Conservation (phyloP, 2,797 vertebrate species). For the Tokudaia muenninki region DNA sequence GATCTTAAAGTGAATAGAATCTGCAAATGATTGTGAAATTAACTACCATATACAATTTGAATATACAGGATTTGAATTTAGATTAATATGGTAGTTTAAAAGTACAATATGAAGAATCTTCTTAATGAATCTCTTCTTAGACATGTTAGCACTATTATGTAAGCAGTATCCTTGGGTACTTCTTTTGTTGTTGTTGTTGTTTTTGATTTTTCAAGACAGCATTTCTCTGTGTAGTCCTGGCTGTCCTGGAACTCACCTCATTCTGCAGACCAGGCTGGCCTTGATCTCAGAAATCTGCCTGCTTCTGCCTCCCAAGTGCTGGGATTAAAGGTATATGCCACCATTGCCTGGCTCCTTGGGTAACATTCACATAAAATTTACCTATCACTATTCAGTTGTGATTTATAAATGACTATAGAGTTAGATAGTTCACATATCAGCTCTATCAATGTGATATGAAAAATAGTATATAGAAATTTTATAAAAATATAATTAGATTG, state of each 20-base stretch:
- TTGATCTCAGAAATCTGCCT: no score
- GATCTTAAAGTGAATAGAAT: not conserved
- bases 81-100: not conserved
- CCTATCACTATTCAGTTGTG: not conserved
- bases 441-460: not conserved
- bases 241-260: no score
- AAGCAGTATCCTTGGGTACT: not conserved
- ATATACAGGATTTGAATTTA: not conserved
- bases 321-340: no score
- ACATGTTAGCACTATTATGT: not conserved
- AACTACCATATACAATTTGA: not conserved
- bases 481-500: not conserved
- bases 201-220: no score
- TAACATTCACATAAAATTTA: not conserved
- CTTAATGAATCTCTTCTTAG: not conserved
- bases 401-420: not conserved
- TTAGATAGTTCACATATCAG: conserved; percentile 15
- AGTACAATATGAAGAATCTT: not conserved
- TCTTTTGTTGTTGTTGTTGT: no score
- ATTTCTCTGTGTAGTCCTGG: no score
- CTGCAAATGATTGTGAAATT: not conserved
- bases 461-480: not conserved
- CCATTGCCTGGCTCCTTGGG: no score
- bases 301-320: no score
- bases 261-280: no score